These are phyloP conservation scores for Exocentrus adspersus DNA, from an alignment of 2,888 invertebrate species.

Conservation along the genomic window DNA sequence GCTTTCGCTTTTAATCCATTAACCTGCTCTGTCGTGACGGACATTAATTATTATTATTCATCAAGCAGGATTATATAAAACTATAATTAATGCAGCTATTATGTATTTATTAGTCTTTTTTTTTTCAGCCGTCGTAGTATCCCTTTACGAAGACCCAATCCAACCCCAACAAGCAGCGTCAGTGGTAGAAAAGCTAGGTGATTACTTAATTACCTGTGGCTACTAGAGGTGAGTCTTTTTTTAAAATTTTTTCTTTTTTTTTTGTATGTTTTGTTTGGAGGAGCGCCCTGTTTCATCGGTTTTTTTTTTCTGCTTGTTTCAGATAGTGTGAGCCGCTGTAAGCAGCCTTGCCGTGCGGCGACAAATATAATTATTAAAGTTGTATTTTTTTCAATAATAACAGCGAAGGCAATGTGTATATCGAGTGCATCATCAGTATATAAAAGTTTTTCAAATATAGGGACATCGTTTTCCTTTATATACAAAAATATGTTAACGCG, in stretches of 20 bases:
- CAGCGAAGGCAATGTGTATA: constrained; percentile 63
- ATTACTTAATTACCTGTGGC: constrained; percentile 96
- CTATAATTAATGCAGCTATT: no score
- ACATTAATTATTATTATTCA: no score
- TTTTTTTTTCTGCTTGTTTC: constrained; percentile 53
- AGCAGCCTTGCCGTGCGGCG: constrained; percentile 62
- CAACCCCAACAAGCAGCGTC: constrained; percentile 97
- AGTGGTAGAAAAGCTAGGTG: constrained; percentile 96
- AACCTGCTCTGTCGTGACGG: no score
- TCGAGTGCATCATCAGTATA: constrained; percentile 59
- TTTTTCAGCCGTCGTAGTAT: constrained; percentile 89
- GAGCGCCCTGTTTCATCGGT: not conserved
- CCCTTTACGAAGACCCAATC: constrained; percentile 95
- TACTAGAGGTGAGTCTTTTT: constrained; percentile 77
- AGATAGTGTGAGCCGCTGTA: constrained; percentile 63
- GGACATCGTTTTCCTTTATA: constrained; percentile 53
- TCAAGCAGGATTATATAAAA: no score
- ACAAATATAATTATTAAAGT: constrained; percentile 58
- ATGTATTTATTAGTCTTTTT: constrained; percentile 51
- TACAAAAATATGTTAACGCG: constrained; percentile 34
- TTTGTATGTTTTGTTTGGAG: no score
- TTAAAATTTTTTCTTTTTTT: not conserved
- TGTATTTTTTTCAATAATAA: constrained; percentile 62
- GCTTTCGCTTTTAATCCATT: no score
- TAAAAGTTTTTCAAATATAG: constrained; percentile 51